Evolutionary conservation across 2,113 vertebrate species (phyloP).

Genomic region (Porphyrio hochstetteri): DNA sequence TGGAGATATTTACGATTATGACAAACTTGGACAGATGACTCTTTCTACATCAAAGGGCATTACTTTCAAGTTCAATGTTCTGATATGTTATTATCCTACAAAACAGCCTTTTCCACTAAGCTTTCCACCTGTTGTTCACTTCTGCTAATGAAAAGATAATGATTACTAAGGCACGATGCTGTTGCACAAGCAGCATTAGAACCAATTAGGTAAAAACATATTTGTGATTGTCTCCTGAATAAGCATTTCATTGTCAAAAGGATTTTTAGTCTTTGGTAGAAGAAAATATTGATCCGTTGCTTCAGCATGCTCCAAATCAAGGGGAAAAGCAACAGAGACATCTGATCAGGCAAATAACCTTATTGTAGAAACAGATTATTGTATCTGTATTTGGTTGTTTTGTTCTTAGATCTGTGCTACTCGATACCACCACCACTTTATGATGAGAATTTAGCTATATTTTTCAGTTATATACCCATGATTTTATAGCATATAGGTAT

Average conservation of each 20-base stretch:
- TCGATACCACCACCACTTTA: not conserved
- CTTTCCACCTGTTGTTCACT: not conserved
- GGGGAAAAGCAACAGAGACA: not conserved
- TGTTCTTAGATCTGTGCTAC: not conserved
- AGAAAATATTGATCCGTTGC: not conserved
- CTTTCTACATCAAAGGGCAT: not conserved
- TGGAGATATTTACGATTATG: not conserved
- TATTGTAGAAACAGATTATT: not conserved
- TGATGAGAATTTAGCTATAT: not conserved
- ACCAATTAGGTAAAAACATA: not conserved
- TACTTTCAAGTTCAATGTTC: slow-evolving; percentile 2
- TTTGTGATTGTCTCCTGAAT: not conserved
- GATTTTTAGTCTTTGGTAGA: not conserved
- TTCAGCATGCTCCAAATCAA: not conserved
- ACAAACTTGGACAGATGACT: slow-evolving; percentile 1
- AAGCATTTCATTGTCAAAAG: not conserved
- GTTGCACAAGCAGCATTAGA: not conserved
- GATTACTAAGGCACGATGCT: not conserved
- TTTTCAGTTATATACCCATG: not conserved
- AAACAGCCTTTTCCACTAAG: not conserved
- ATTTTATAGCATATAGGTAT: not conserved
- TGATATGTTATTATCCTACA: not conserved
- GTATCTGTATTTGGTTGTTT: not conserved
- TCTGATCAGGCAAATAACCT: not conserved
- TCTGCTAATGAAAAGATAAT: not conserved